phyloP scores from a whole-genome alignment of 2,888 invertebrate species.

The Lasioglossum zephyrum region DNA sequence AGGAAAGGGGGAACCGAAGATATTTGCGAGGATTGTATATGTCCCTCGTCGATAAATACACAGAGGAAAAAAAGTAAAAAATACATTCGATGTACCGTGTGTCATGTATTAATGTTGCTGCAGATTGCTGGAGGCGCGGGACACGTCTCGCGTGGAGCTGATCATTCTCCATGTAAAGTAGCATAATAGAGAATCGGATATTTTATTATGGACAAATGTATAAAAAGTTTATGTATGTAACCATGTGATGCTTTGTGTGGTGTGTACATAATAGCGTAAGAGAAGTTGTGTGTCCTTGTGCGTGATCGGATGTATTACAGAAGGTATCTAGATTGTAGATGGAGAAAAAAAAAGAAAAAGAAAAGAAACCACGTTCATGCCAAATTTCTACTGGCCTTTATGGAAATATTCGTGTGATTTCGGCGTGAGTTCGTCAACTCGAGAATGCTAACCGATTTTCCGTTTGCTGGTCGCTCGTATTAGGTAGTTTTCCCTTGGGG shows the following conservation, averaged over 20 bases:
- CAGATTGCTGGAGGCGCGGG: conserved; percentile 67
- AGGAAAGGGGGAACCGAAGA: background rate
- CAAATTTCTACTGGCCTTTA: conserved; percentile 55
- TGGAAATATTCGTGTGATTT: conserved; percentile 47
- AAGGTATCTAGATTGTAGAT: conserved; percentile 59
- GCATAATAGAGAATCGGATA: conserved; percentile 79
- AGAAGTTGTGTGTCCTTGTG: conserved; percentile 58
- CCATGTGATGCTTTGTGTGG: conserved; percentile 74
- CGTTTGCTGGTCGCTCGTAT: conserved; percentile 2
- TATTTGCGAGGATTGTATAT: conserved; percentile 50
- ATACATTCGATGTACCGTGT: conserved; percentile 62
- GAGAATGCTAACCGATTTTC: conserved; percentile 43
- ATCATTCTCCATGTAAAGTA: conserved; percentile 74
- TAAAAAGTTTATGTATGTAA: conserved; percentile 73
- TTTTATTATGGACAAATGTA: conserved; percentile 79
- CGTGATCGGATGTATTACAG: conserved; percentile 50
- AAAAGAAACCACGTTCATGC: conserved; percentile 41
- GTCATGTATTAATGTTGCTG: conserved; percentile 60
- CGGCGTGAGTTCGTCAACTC: conserved; percentile 27
- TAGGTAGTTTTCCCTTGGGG: background rate
- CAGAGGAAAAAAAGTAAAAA: conserved; percentile 18
- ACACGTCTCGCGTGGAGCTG: conserved; percentile 70
- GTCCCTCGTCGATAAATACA: conserved; percentile 39
- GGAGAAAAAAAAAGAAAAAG: background rate
- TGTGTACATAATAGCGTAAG: conserved; percentile 68